A percentile compares a stretch with the other conserved stretches of the same genome.
phyloP scores from a whole-genome alignment of 2,888 invertebrate genomes.

The Ischnura elegans region DNA sequence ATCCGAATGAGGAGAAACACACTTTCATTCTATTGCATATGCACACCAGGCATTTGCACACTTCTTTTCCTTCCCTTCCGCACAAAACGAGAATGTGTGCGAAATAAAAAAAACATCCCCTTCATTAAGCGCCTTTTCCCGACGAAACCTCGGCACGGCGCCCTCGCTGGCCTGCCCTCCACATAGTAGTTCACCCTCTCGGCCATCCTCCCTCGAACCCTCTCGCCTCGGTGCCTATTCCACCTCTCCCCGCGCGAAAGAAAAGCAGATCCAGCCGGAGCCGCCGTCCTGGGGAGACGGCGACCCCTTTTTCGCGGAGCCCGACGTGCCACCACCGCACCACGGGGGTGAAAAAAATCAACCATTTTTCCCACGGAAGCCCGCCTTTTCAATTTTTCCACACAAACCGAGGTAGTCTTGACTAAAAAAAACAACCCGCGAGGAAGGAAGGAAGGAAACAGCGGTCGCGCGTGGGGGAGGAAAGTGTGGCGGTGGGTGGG shows the following conservation, averaged over 20 bases:
- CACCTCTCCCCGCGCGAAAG: slow-evolving; percentile 1
- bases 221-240: background rate
- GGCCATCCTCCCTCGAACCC: background rate
- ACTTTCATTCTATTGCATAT: too few species aligned
- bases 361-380: background rate
- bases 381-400: background rate
- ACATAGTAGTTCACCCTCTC: too few species aligned
- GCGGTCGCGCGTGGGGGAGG: too few species aligned
- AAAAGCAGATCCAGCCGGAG: background rate
- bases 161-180: too few species aligned
- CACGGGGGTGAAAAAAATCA: background rate
- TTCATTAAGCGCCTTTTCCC: background rate
- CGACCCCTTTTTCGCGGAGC: background rate
- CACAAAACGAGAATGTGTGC: background rate
- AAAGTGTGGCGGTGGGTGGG: background rate
- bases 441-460: too few species aligned
- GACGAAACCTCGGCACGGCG: background rate
- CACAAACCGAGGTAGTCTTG: background rate
- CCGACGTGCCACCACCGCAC: background rate
- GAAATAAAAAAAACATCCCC: background rate
- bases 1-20: too few species aligned
- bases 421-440: too few species aligned
- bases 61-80: background rate
- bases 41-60: background rate
- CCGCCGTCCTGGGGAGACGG: background rate